These are phyloP conservation scores for Julus scandinavius DNA, from an alignment of 2,888 invertebrate species.

Conservation along the genomic window DNA sequence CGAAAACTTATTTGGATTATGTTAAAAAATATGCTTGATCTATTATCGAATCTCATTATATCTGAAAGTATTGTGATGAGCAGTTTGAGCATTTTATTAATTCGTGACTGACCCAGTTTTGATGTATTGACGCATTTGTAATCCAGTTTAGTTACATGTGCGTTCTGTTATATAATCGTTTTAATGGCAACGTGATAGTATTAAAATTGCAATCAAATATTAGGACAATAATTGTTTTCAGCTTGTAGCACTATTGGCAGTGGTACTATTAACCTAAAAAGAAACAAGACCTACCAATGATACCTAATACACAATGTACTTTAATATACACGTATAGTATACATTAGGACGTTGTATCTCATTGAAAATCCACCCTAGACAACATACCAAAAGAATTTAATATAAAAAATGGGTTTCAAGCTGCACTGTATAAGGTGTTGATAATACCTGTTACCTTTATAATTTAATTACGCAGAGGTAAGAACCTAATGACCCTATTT, in stretches of 20 bases:
- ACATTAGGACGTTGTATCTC: not conserved
- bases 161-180: not conserved
- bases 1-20: not conserved
- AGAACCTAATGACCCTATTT: conserved; percentile 43
- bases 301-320: not conserved
- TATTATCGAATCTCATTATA: no score
- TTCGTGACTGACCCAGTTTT: conserved; percentile 24
- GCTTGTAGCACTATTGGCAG: not conserved
- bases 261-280: conserved; percentile 4
- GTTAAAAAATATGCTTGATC: no score
- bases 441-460: conserved; percentile 23
- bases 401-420: not conserved
- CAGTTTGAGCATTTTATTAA: not conserved
- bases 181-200: conserved; percentile 25
- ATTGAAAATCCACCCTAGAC: not conserved
- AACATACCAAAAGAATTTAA: not conserved
- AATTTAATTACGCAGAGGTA: conserved; percentile 26
- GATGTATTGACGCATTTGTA: not conserved
- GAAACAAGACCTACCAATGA: not conserved
- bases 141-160: not conserved
- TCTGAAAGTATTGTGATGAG: not conserved
- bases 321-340: not conserved
- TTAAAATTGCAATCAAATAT: not conserved
- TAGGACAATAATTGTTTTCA: not conserved
- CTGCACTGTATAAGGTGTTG: conserved; percentile 20